Evolutionary conservation across 1,140 invertebrate genomes (phyloP).

Genomic region (Atta colombica): DNA sequence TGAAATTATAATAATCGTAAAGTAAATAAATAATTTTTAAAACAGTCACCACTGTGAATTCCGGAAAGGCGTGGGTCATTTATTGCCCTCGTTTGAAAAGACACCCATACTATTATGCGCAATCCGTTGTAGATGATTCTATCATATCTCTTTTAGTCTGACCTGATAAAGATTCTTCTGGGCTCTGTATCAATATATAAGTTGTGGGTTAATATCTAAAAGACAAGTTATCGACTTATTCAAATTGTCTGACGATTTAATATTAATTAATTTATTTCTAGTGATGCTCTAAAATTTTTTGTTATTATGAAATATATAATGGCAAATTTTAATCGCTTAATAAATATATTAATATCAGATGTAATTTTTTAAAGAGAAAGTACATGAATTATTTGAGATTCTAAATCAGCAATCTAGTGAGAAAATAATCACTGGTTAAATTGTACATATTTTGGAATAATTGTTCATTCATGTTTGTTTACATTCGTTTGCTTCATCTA

Average conservation of each 20-base stretch:
- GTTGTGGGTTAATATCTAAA: not conserved
- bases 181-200: not conserved
- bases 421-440: not conserved
- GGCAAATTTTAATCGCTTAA: not conserved
- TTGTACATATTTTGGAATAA: not conserved
- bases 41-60: slow-evolving; percentile 38
- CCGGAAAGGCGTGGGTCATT: slow-evolving; percentile 76
- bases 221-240: slow-evolving; percentile 69
- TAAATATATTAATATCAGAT: slow-evolving; percentile 7
- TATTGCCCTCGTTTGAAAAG: slow-evolving; percentile 74
- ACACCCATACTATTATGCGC: slow-evolving; percentile 71
- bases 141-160: slow-evolving; percentile 76
- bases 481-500: not conserved
- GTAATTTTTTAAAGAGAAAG: not conserved
- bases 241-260: slow-evolving; percentile 71
- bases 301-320: not conserved
- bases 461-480: not conserved
- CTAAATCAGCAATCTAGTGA: not conserved
- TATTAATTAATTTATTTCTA: slow-evolving; percentile 64
- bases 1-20: slow-evolving; percentile 3
- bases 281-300: not conserved
- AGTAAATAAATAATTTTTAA: slow-evolving; percentile 52
- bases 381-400: not conserved
- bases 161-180: slow-evolving; percentile 81
- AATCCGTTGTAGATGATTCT: slow-evolving; percentile 57